These are phyloP conservation scores for Spialia ferax DNA, from an alignment of 2,888 invertebrate genomes.

Conservation along the genomic window DNA sequence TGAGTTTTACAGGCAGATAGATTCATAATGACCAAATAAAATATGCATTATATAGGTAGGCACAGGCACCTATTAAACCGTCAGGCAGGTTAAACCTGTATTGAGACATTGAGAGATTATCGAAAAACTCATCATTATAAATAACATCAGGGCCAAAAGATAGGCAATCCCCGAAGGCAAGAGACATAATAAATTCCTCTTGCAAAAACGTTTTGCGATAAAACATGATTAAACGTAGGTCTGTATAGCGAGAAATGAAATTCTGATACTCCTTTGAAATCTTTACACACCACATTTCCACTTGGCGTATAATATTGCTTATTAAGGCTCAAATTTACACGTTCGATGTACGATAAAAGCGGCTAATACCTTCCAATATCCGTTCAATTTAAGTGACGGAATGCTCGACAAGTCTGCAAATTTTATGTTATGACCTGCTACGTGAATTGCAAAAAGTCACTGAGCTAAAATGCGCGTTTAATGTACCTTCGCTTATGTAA, in stretches of 20 bases:
- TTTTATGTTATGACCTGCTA: background rate
- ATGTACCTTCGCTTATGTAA: no score
- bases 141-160: conserved; percentile 42
- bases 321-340: conserved; percentile 49
- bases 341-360: conserved; percentile 54
- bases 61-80: no score
- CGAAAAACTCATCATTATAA: background rate
- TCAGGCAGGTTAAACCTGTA: background rate
- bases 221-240: conserved; percentile 54
- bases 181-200: conserved; percentile 57
- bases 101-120: background rate
- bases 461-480: no score
- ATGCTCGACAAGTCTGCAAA: background rate
- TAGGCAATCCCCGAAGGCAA: conserved; percentile 60
- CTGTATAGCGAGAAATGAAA: conserved; percentile 48
- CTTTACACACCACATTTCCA: conserved; percentile 35
- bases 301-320: conserved; percentile 35
- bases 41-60: no score
- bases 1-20: no score
- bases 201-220: conserved; percentile 50
- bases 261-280: conserved; percentile 47
- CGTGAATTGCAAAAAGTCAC: background rate
- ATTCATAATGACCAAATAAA: no score
- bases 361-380: conserved; percentile 60
- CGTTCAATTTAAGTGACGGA: conserved; percentile 51